Evolutionary conservation across 2,888 invertebrate genomes (phyloP).

Genomic region (Diabrotica balteata): DNA sequence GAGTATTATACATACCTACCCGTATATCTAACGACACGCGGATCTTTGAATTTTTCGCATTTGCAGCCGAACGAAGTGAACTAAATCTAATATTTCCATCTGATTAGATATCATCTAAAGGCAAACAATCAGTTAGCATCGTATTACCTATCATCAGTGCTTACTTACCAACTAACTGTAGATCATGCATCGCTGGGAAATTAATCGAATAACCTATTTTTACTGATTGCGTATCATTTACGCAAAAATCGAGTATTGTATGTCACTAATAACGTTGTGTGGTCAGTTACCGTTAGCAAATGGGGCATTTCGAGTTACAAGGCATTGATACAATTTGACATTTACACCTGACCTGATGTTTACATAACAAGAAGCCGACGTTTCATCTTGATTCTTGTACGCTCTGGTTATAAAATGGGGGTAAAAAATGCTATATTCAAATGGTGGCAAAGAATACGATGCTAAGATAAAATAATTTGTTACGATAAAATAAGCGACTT

Average conservation of each 20-base stretch:
- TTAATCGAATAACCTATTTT: slow-evolving; percentile 28
- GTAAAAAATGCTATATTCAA: too few relatives aligned
- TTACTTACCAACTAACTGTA: slow-evolving; percentile 16
- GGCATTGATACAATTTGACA: slow-evolving; percentile 21
- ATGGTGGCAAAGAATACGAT: too few relatives aligned
- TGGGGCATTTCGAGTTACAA: not conserved
- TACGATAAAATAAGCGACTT: too few relatives aligned
- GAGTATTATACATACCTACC: too few relatives aligned
- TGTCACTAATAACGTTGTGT: slow-evolving; percentile 31
- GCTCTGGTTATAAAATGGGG: too few relatives aligned
- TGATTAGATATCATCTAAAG: not conserved
- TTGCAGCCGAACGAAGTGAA: too few relatives aligned
- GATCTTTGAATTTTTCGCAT: too few relatives aligned
- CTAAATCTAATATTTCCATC: not conserved
- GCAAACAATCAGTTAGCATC: slow-evolving; percentile 5
- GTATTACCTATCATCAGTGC: slow-evolving; percentile 11
- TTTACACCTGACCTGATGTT: slow-evolving; percentile 14
- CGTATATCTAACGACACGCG: too few relatives aligned
- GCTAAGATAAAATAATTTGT: too few relatives aligned
- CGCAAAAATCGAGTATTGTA: slow-evolving; percentile 20
- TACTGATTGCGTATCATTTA: slow-evolving; percentile 21
- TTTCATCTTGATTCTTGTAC: too few relatives aligned
- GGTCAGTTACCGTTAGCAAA: slow-evolving; percentile 32
- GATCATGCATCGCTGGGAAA: slow-evolving; percentile 8
- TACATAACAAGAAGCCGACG: not conserved